phyloP scores from a whole-genome alignment of 53 echinoderm and acorn worm genomes.

The Stichopus horrens region DNA sequence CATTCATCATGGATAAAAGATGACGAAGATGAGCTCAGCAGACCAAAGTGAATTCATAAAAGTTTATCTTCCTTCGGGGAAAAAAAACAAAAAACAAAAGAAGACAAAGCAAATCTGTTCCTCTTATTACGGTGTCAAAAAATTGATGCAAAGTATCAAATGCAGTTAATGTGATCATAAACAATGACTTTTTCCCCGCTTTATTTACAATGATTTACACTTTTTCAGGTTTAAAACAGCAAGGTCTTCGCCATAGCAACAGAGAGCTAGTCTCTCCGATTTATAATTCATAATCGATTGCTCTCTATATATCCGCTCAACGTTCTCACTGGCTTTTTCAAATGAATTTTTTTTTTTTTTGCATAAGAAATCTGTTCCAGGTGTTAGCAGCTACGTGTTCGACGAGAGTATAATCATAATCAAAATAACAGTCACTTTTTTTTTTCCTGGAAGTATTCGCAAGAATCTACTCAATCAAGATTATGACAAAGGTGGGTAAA shows the following conservation, averaged over 20 bases:
- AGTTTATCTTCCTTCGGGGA: background rate
- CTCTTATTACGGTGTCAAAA: background rate
- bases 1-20: background rate
- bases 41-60: background rate
- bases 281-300: background rate
- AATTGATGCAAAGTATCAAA: background rate
- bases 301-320: too few relatives aligned
- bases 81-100: background rate
- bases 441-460: too few relatives aligned
- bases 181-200: background rate
- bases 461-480: too few relatives aligned
- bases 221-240: background rate
- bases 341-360: too few relatives aligned
- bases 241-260: conserved; percentile 11
- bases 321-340: too few relatives aligned
- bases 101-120: background rate
- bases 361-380: too few relatives aligned
- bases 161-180: conserved; percentile 21
- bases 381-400: too few relatives aligned
- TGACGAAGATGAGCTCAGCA: background rate
- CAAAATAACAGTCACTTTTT: too few relatives aligned
- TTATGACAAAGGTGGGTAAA: too few relatives aligned
- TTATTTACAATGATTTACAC: conserved; percentile 36
- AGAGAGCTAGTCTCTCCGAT: background rate
- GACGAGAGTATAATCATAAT: too few relatives aligned